These are phyloP conservation scores for Ptilodon capucinus DNA, from an alignment of 2,888 invertebrate genomes.

Conservation along the genomic window DNA sequence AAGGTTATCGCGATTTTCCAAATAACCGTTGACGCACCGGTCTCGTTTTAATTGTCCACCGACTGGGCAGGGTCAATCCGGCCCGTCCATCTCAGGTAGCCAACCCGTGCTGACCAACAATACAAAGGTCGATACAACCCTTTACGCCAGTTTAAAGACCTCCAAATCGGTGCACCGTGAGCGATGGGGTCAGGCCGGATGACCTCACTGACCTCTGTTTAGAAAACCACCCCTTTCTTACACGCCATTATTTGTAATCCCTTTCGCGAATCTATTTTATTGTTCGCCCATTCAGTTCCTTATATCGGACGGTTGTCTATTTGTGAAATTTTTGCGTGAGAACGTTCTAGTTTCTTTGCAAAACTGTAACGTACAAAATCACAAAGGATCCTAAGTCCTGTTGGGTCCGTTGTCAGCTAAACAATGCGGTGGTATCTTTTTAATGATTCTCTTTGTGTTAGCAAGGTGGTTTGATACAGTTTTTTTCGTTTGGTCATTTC, in stretches of 20 bases:
- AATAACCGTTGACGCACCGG: slow-evolving; percentile 65
- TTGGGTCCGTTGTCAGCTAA: slow-evolving; percentile 68
- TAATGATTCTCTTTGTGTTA: slow-evolving; percentile 78
- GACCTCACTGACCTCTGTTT: slow-evolving; percentile 76
- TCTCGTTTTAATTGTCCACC: slow-evolving; percentile 79
- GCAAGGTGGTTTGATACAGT: slow-evolving; percentile 67
- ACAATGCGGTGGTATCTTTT: slow-evolving; percentile 78
- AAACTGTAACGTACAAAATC: slow-evolving; percentile 69
- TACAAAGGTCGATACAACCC: slow-evolving; percentile 70
- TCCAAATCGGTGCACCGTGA: slow-evolving; percentile 79
- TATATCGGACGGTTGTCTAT: slow-evolving; percentile 67
- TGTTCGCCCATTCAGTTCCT: slow-evolving; percentile 66
- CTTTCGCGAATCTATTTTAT: slow-evolving; percentile 83
- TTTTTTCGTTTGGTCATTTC: slow-evolving; percentile 67
- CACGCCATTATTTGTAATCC: slow-evolving; percentile 82
- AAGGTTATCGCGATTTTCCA: slow-evolving; percentile 77
- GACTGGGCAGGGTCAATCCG: slow-evolving; percentile 61
- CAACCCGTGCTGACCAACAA: slow-evolving; percentile 75
- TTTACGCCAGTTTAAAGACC: slow-evolving; percentile 76
- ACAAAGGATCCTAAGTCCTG: slow-evolving; percentile 46
- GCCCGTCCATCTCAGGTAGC: slow-evolving; percentile 67
- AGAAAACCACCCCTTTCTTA: slow-evolving; percentile 75
- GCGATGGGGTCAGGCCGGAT: slow-evolving; percentile 78
- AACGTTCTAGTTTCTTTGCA: slow-evolving; percentile 80
- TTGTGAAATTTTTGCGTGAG: slow-evolving; percentile 79